Conservation (phyloP, 2,888 invertebrate genomes). For the Cosmia trapezina region DNA sequence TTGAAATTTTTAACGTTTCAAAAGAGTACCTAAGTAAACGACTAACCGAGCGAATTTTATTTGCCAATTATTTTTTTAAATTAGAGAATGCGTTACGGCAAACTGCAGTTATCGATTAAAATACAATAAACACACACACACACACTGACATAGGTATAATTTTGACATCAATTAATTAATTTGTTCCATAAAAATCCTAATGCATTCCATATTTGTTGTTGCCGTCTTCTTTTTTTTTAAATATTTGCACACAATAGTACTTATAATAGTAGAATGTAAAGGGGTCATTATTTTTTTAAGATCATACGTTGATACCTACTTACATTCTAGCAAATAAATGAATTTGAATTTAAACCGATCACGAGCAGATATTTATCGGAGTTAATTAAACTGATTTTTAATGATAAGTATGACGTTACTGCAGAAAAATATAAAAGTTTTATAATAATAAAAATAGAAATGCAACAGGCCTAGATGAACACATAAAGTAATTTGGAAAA, state of each 20-base stretch:
- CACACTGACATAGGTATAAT: too few relatives aligned
- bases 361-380: slow-evolving; percentile 17
- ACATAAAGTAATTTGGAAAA: slow-evolving; percentile 53
- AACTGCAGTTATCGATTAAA: slow-evolving; percentile 45
- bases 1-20: not conserved
- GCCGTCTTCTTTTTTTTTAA: too few relatives aligned
- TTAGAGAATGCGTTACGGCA: slow-evolving; percentile 25
- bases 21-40: not conserved
- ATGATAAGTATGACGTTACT: not conserved
- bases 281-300: too few relatives aligned
- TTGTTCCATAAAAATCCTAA: too few relatives aligned
- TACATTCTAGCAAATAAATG: too few relatives aligned
- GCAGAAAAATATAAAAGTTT: slow-evolving; percentile 24
- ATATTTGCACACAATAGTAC: too few relatives aligned
- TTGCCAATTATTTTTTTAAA: slow-evolving; percentile 40
- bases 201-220: too few relatives aligned
- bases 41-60: slow-evolving; percentile 7
- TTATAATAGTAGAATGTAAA: too few relatives aligned
- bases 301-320: too few relatives aligned
- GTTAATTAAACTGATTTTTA: slow-evolving; percentile 26
- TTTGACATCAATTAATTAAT: too few relatives aligned
- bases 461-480: slow-evolving; percentile 47
- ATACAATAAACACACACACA: slow-evolving; percentile 7
- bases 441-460: slow-evolving; percentile 40
- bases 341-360: slow-evolving; percentile 1